A percentile compares a stretch with the other conserved stretches of the same genome.
These are phyloP conservation scores for Atrina japonica DNA, from an alignment of 2,888 invertebrate species.

Conservation along the genomic window DNA sequence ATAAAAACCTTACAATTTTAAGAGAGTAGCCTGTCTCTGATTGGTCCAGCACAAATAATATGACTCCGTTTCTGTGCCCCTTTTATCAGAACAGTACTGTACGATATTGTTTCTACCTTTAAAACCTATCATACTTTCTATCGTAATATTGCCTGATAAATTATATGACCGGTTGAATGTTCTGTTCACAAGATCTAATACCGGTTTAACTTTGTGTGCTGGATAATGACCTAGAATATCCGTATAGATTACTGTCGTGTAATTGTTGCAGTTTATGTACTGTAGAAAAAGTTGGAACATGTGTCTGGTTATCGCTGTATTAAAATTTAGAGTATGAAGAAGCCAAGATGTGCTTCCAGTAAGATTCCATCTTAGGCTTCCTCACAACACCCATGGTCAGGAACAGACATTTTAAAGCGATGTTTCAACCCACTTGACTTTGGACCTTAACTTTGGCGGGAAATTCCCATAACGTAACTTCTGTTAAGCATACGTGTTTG, in stretches of 20 bases:
- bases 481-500: slow-evolving; percentile 32
- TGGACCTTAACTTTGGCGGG: background rate
- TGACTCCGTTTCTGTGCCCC: slow-evolving; percentile 9
- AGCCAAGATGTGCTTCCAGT: slow-evolving; percentile 1
- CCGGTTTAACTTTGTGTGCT: slow-evolving; percentile 24
- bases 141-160: slow-evolving; percentile 8
- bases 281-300: slow-evolving; percentile 10
- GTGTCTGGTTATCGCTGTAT: background rate
- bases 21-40: slow-evolving; percentile 4
- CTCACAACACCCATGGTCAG: slow-evolving; percentile 27
- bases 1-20: slow-evolving; percentile 4
- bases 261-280: slow-evolving; percentile 33
- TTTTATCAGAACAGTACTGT: slow-evolving; percentile 22
- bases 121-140: slow-evolving; percentile 44
- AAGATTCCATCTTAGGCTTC: slow-evolving; percentile 12
- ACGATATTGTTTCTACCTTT: slow-evolving; percentile 33
- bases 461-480: background rate
- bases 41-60: slow-evolving; percentile 9
- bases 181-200: slow-evolving; percentile 8
- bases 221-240: slow-evolving; percentile 23
- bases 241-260: background rate
- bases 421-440: slow-evolving; percentile 29
- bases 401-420: slow-evolving; percentile 31
- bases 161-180: slow-evolving; percentile 13
- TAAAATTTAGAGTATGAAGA: background rate